phyloP scores from a whole-genome alignment of 2,113 vertebrate genomes.

The Bambusicola thoracicus region DNA sequence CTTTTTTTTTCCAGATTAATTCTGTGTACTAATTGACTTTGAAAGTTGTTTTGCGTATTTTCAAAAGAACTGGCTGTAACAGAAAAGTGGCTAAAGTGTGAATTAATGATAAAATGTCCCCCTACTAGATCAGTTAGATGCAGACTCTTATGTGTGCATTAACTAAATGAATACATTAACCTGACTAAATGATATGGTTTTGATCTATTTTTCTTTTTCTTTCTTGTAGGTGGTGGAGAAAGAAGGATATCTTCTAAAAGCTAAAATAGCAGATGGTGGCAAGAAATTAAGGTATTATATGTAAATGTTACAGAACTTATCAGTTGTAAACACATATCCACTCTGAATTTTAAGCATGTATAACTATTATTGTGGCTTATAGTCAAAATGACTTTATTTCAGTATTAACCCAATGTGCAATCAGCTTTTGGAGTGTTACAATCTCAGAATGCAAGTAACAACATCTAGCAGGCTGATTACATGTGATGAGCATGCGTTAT shows the following conservation, averaged over 20 bases:
- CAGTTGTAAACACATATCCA: not conserved
- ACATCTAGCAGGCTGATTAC: not conserved
- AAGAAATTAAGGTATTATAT: slow-evolving; percentile 88
- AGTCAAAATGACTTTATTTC: not conserved
- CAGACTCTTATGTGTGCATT: not conserved
- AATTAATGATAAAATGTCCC: not conserved
- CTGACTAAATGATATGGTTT: slow-evolving; percentile 18
- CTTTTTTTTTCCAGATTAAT: not conserved
- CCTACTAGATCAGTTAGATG: not conserved
- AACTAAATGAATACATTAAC: slow-evolving; percentile 20
- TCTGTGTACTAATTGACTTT: not conserved
- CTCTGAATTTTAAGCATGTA: not conserved
- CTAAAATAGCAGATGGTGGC: slow-evolving; percentile 91
- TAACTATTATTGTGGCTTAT: not conserved
- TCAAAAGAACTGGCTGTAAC: not conserved
- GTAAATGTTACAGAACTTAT: not conserved
- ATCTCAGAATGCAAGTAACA: not conserved
- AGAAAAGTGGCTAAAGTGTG: not conserved
- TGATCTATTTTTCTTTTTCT: not conserved
- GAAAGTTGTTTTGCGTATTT: not conserved
- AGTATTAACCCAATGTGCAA: not conserved
- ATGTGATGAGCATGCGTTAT: not conserved
- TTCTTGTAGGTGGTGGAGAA: slow-evolving; percentile 83
- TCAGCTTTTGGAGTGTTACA: not conserved
- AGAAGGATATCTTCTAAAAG: slow-evolving; percentile 90